A percentile compares a stretch with the other conserved stretches of the same genome.
These are phyloP conservation scores for Halesus radiatus DNA, from an alignment of 1,140 invertebrate genomes.

Conservation along the genomic window DNA sequence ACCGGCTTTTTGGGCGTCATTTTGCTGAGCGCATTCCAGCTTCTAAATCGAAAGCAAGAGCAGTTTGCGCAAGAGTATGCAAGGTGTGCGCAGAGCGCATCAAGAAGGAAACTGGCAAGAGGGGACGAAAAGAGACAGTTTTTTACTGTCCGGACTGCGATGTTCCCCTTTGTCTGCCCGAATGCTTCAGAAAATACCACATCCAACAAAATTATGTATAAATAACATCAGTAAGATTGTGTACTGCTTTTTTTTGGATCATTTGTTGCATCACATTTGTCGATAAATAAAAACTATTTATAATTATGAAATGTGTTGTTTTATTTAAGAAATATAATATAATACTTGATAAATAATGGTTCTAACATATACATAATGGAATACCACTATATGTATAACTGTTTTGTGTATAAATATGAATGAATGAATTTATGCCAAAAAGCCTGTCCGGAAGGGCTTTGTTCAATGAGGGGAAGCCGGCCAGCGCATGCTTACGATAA, in stretches of 20 bases:
- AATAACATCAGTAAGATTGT: background rate
- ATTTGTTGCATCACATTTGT: no score
- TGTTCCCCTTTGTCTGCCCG: constrained; percentile 48
- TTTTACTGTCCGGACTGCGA: constrained; percentile 56
- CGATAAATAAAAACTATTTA: no score
- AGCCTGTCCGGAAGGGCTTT: no score
- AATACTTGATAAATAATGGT: no score
- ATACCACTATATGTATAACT: no score
- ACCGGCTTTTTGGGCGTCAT: background rate
- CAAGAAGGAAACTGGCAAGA: constrained; percentile 54
- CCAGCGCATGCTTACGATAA: no score
- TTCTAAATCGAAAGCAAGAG: background rate
- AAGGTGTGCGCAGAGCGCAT: constrained; percentile 56
- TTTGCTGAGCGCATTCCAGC: background rate
- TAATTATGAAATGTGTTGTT: no score
- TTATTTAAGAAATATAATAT: no score
- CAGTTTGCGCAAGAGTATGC: constrained; percentile 47
- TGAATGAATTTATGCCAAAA: no score
- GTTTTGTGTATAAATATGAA: no score
- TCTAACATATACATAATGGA: no score
- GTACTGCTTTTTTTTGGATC: background rate
- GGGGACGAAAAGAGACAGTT: constrained; percentile 55
- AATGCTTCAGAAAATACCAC: constrained; percentile 51
- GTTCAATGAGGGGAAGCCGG: no score
- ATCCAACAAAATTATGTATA: constrained; percentile 30